Evolutionary conservation across 2,113 vertebrate species (phyloP).

Genomic region (Callopanchax toddi): DNA sequence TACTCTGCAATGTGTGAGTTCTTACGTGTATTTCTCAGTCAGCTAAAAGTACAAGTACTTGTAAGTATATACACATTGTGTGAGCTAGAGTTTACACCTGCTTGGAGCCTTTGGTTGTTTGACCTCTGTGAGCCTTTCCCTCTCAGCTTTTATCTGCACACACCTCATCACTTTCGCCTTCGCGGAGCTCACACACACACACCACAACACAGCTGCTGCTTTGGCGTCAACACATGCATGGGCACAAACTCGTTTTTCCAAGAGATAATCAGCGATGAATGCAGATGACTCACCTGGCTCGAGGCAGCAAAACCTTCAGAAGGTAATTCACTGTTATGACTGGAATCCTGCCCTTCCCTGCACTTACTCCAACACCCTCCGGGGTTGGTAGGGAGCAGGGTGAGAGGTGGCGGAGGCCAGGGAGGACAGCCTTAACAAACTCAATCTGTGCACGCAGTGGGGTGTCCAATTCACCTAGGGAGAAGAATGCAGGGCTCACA

Average conservation of each 20-base stretch:
- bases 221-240: slow-evolving; percentile 3
- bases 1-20: slow-evolving; percentile 33
- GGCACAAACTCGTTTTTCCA: slow-evolving; percentile 39
- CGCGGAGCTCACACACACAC: background rate
- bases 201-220: background rate
- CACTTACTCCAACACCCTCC: slow-evolving; percentile 22
- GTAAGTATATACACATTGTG: slow-evolving; percentile 17
- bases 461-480: background rate
- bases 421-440: background rate
- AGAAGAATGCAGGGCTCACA: background rate
- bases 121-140: too few relatives aligned
- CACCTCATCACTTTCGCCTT: slow-evolving; percentile 19
- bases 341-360: slow-evolving; percentile 68
- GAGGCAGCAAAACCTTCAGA: slow-evolving; percentile 36
- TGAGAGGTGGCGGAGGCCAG: slow-evolving; percentile 22
- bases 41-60: slow-evolving; percentile 40
- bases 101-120: too few relatives aligned
- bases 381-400: slow-evolving; percentile 24
- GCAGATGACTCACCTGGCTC: slow-evolving; percentile 52
- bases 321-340: slow-evolving; percentile 53
- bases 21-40: slow-evolving; percentile 14
- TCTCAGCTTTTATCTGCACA: too few relatives aligned
- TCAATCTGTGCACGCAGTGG: background rate
- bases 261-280: slow-evolving; percentile 15
- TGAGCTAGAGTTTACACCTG: background rate